phyloP scores from a whole-genome alignment of 1,140 invertebrate species.

The Hirudo medicinalis region DNA sequence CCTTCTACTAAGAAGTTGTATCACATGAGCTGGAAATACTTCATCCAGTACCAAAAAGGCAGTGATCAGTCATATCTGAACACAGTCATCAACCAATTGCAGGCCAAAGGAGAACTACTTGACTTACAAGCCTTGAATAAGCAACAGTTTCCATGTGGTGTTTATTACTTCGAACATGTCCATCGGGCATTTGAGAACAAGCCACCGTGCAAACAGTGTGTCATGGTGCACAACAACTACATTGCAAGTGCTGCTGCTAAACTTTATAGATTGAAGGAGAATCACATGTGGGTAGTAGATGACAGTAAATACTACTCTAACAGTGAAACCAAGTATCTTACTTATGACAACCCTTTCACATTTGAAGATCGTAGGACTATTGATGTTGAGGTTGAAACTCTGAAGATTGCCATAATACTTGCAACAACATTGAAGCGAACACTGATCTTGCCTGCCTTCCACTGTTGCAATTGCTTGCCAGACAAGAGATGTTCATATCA shows the following conservation, averaged over 20 bases:
- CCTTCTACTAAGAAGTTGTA: constrained; percentile 6
- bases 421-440: constrained; percentile 8
- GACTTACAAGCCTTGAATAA: constrained; percentile 8
- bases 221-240: constrained; percentile 24
- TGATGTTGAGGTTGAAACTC: constrained; percentile 15
- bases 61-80: constrained; percentile 22
- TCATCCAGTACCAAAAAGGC: constrained; percentile 18
- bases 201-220: constrained; percentile 20
- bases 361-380: constrained; percentile 8
- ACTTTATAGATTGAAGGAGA: constrained; percentile 21
- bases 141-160: constrained; percentile 19
- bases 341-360: constrained; percentile 18
- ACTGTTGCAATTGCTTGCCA: constrained; percentile 20
- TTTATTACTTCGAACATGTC: constrained; percentile 22
- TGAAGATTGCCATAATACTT: constrained; percentile 18
- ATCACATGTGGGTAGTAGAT: constrained; percentile 22
- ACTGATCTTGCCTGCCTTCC: constrained; percentile 20
- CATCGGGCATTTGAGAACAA: constrained; percentile 21
- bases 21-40: constrained; percentile 18
- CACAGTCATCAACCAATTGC: constrained; percentile 14
- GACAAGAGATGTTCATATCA: constrained; percentile 8
- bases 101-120: not conserved
- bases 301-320: constrained; percentile 19
- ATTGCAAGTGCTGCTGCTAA: constrained; percentile 21
- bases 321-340: constrained; percentile 10